phyloP scores from a whole-genome alignment of 2,113 vertebrate species.

The Oceanodroma tethys region DNA sequence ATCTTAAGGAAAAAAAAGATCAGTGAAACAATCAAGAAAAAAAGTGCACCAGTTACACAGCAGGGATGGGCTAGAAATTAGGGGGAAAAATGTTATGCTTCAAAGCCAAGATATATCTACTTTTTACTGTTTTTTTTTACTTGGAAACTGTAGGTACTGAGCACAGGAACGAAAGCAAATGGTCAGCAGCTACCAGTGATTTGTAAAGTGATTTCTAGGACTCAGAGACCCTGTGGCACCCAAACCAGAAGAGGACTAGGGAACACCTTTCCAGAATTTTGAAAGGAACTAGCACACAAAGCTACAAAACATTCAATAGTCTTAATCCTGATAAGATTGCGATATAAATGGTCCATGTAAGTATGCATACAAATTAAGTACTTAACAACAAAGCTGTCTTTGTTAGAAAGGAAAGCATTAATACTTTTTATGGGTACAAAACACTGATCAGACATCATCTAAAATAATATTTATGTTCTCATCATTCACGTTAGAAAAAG shows the following conservation, averaged over 20 bases:
- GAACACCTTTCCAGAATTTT: background rate
- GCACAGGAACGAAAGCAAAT: background rate
- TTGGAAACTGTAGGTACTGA: background rate
- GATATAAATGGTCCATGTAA: background rate
- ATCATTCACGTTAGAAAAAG: background rate
- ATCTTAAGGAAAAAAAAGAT: background rate
- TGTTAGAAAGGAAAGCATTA: background rate
- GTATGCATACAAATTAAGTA: background rate
- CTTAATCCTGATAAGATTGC: background rate
- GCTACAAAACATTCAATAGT: background rate
- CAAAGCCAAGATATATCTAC: background rate
- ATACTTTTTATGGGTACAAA: background rate
- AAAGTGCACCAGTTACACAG: background rate
- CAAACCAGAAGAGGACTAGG: background rate
- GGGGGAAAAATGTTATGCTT: rapidly evolving
- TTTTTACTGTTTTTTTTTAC: background rate
- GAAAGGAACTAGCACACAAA: background rate
- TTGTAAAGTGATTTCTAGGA: background rate
- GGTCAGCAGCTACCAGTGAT: background rate
- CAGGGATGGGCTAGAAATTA: background rate
- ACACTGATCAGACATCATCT: background rate
- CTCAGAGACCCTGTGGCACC: background rate
- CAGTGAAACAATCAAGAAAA: background rate
- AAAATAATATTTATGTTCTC: background rate
- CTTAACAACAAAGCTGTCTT: background rate